Evolutionary conservation across 2,797 vertebrate genomes (phyloP), one percentile per base, ranked within the genome.

Genomic region (Avahi laniger): DNA sequence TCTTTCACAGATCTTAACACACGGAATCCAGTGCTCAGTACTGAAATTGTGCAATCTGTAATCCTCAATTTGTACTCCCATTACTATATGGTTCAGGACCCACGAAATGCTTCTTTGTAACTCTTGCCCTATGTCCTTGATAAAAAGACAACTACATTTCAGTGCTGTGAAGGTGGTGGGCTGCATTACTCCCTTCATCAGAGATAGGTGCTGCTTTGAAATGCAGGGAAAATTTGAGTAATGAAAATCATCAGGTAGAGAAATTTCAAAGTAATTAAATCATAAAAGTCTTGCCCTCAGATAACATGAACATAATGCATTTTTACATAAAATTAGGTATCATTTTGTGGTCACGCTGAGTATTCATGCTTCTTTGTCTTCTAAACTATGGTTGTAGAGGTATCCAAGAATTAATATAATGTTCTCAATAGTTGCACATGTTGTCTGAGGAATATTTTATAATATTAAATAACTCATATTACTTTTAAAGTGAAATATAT

Each of bases 241-340:
- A 82, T 52, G 41, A 80, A 90, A 91, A 93, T 72, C 59, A 48
- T 48, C 46, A 28, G 11, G 33, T 28, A 83, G 26, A 84, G 90
- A 84, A 59, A 69, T 20, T 63, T 80, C 35, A 93, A 57, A 61
- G 72, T 84, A 79, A 79, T 20, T 30, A 88, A 88, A 6, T 73
- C 8, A 57, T 90, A 70, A 93, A 84, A 65, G 72, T 75, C 15
- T 86, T 85, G 11, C 54, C 10, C 33, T 75, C 61, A 75, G 22
- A 75, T 87, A 90, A 52, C 7, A 81, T 7, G 11, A 93, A 69
- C 24, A 18, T 18, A 80, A 41, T 72, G 43, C 4, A 30, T 48
- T 96, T 80, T 96, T 79, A 35, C 18, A 41, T 54, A 79, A 78
- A 96, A 85, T 92, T 2, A 78, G 82, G 28, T 63, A 35, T 86